A percentile compares a stretch with the other conserved stretches of the same genome.
Evolutionary conservation across 1,140 invertebrate genomes (phyloP).

Genomic region (Drosophila parvula): DNA sequence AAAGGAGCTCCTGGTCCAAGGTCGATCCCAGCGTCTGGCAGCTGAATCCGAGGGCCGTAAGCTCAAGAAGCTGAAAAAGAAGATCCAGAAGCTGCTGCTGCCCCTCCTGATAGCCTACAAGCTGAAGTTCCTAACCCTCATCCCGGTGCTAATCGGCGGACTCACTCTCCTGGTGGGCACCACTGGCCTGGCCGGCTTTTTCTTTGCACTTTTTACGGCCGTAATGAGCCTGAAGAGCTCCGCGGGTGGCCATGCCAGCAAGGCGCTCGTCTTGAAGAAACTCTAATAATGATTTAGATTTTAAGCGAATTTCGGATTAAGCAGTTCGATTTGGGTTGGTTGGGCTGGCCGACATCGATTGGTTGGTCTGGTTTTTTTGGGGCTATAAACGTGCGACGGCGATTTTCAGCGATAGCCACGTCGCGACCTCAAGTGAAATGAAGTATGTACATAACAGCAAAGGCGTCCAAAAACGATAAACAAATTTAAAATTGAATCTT

Average conservation of each 20-base stretch:
- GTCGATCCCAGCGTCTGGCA: slow-evolving; percentile 52
- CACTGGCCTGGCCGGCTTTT: slow-evolving; percentile 92
- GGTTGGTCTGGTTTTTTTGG: slow-evolving; percentile 4
- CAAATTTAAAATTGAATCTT: slow-evolving; percentile 1
- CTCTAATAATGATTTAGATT: slow-evolving; percentile 47
- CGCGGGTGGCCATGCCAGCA: slow-evolving; percentile 58
- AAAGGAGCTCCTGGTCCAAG: slow-evolving; percentile 69
- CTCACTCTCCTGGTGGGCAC: slow-evolving; percentile 89
- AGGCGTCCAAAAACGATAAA: slow-evolving; percentile 3
- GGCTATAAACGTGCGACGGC: slow-evolving; percentile 14
- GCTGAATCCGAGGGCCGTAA: slow-evolving; percentile 59
- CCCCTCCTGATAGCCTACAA: slow-evolving; percentile 92
- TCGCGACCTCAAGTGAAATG: slow-evolving; percentile 38
- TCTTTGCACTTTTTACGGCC: slow-evolving; percentile 91
- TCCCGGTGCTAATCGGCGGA: slow-evolving; percentile 90
- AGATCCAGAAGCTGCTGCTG: slow-evolving; percentile 89
- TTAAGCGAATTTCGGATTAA: slow-evolving; percentile 34
- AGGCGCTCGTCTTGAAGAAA: slow-evolving; percentile 75
- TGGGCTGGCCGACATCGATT: slow-evolving; percentile 9
- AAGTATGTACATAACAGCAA: slow-evolving; percentile 34
- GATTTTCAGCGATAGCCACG: slow-evolving; percentile 25
- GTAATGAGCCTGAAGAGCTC: slow-evolving; percentile 86
- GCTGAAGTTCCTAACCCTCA: slow-evolving; percentile 91
- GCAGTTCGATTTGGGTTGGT: slow-evolving; percentile 10
- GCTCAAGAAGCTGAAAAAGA: slow-evolving; percentile 85